Percentiles rank a stretch among this genome's conserved stretches.
These are phyloP conservation scores for Nixonia krombeini DNA, from an alignment of 1,140 invertebrate species.

Conservation along the genomic window DNA sequence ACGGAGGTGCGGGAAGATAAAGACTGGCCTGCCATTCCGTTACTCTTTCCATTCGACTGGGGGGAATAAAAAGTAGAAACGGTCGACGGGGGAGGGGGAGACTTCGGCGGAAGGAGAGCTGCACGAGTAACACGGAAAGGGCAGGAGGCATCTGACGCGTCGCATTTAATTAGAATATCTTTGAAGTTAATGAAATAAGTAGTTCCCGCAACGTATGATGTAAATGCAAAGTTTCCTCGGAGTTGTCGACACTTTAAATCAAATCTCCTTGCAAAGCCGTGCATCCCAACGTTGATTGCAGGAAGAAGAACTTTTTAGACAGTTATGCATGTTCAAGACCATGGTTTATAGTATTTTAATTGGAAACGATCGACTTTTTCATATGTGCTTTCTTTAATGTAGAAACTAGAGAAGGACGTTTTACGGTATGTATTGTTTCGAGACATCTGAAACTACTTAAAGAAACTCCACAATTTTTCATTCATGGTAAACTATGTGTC, in stretches of 20 bases:
- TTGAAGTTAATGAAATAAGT: not conserved
- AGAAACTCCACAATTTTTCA: no score
- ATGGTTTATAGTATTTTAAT: no score
- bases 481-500: no score
- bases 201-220: not conserved
- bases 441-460: no score
- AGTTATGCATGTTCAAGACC: not conserved
- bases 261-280: no score
- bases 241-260: not conserved
- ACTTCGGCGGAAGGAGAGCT: no score
- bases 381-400: no score
- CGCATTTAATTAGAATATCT: conserved; percentile 5
- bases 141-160: not conserved
- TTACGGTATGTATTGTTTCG: no score
- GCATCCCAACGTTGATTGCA: no score
- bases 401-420: no score
- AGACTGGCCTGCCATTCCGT: conserved; percentile 2
- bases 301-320: not conserved
- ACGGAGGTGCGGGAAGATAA: conserved; percentile 13
- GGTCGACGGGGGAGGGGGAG: not conserved
- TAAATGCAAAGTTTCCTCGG: not conserved
- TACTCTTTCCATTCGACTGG: not conserved
- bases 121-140: no score
- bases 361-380: no score
- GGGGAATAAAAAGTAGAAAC: not conserved